Evolutionary conservation across 2,888 invertebrate genomes (phyloP).

Genomic region (Cyaniris semiargus): DNA sequence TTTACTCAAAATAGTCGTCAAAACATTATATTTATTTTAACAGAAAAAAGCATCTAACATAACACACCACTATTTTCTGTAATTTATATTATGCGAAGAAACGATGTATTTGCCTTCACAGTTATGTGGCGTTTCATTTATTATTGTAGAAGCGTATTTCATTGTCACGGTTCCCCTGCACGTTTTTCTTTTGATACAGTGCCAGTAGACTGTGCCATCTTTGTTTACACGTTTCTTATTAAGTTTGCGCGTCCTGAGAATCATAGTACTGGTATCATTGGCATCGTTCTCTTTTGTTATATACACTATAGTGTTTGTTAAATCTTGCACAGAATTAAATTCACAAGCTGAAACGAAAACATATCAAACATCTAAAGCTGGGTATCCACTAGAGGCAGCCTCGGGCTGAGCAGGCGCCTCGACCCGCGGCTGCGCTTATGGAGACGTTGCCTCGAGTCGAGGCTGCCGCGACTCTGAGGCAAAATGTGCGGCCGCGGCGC

Average conservation of each 20-base stretch:
- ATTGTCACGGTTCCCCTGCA: conserved; percentile 2
- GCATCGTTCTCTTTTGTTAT: background rate
- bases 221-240: conserved; percentile 15
- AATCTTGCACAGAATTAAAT: background rate
- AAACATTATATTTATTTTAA: background rate
- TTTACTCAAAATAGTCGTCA: background rate
- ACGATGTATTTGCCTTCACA: background rate
- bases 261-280: background rate
- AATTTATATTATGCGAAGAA: background rate
- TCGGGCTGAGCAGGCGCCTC: too few species aligned
- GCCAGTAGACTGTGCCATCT: conserved; percentile 5
- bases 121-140: conserved; percentile 11
- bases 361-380: background rate
- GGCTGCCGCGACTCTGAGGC: too few species aligned
- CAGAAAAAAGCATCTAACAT: background rate
- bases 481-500: too few species aligned
- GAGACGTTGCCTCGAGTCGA: too few species aligned
- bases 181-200: conserved; percentile 2
- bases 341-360: background rate
- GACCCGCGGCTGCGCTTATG: too few species aligned
- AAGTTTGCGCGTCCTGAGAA: background rate
- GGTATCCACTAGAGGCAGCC: too few species aligned
- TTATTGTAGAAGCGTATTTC: background rate
- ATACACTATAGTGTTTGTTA: background rate
- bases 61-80: background rate